Conservation (phyloP, 2,888 invertebrate species). For the Diploptera punctata region DNA sequence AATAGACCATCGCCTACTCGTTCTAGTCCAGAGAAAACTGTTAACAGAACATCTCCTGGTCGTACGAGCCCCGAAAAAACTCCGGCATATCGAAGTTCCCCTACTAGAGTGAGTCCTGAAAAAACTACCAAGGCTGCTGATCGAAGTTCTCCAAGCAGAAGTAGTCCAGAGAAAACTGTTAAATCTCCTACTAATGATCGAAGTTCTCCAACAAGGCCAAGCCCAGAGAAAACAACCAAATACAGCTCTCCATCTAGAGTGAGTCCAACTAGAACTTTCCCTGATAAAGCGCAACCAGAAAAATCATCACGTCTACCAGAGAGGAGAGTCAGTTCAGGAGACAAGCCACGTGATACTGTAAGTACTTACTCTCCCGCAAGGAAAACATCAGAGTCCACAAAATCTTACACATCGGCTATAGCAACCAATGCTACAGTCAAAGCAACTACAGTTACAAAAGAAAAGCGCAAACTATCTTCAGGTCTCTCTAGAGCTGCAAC, state of each 20-base stretch:
- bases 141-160: conserved; percentile 24
- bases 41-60: background rate
- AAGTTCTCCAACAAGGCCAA: conserved; percentile 27
- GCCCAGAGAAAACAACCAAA: conserved; percentile 41
- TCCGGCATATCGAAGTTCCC: conserved; percentile 9
- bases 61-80: conserved; percentile 29
- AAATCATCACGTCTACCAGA: conserved; percentile 8
- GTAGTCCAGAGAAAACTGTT: conserved; percentile 42
- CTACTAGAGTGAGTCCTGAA: conserved; percentile 29
- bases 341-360: conserved; percentile 29
- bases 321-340: conserved; percentile 37
- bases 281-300: background rate
- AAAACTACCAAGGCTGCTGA: background rate
- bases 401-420: background rate
- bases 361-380: conserved; percentile 26
- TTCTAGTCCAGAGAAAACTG: conserved; percentile 35
- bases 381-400: conserved; percentile 36
- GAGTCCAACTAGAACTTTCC: background rate
- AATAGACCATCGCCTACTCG: conserved; percentile 29
- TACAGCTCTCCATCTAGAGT: background rate
- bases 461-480: conserved; percentile 44
- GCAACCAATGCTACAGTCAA: conserved; percentile 20
- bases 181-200: background rate
- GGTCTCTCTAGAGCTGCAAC: conserved; percentile 41
- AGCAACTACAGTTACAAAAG: conserved; percentile 37